Evolutionary conservation across 1,140 invertebrate genomes (phyloP).

Genomic region (Solenopsis fugax): DNA sequence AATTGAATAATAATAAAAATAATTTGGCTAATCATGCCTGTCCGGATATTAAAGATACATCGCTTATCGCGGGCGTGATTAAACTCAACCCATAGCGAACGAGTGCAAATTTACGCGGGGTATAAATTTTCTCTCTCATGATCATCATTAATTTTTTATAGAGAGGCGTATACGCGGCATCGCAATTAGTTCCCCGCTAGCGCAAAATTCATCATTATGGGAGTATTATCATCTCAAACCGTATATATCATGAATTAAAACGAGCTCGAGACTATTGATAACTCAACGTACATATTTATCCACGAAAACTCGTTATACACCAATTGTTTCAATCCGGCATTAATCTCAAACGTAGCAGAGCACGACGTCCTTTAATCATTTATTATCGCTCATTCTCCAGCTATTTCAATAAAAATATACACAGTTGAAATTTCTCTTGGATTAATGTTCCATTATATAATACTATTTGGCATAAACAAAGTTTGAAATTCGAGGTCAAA

Average conservation of each 20-base stretch:
- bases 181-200: slow-evolving; percentile 31
- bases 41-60: slow-evolving; percentile 40
- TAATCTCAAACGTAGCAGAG: not conserved
- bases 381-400: not conserved
- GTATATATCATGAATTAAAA: slow-evolving; percentile 30
- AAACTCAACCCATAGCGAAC: slow-evolving; percentile 19
- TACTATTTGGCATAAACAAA: too few species aligned
- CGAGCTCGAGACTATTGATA: not conserved
- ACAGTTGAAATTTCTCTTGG: too few species aligned
- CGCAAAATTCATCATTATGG: slow-evolving; percentile 51
- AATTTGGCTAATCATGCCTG: slow-evolving; percentile 17
- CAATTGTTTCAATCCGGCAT: slow-evolving; percentile 26
- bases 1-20: slow-evolving; percentile 41
- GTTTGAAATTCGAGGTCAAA: too few species aligned
- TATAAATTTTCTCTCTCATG: slow-evolving; percentile 37
- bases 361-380: not conserved
- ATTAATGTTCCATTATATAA: too few species aligned
- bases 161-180: not conserved
- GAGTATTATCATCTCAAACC: slow-evolving; percentile 45
- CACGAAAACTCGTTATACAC: not conserved
- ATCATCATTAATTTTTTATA: slow-evolving; percentile 50
- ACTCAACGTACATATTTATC: slow-evolving; percentile 8
- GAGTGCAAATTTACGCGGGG: slow-evolving; percentile 16
- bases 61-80: slow-evolving; percentile 53
- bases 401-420: slow-evolving; percentile 11